Conservation (phyloP, 2,888 invertebrate genomes). For the Standfussiana lucernea region DNA sequence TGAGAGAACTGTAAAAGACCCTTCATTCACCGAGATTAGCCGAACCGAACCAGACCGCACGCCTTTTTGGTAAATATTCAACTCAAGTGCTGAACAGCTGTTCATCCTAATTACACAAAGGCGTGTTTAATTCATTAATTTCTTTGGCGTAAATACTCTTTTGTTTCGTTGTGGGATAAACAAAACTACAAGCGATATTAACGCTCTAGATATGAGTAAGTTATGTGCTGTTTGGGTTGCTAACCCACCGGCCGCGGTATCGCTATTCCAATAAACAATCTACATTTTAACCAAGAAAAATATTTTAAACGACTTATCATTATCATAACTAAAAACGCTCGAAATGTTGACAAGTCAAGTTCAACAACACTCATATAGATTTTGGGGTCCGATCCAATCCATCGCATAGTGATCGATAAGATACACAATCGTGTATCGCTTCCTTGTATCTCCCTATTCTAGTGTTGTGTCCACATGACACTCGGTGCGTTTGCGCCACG, state of each 20-base stretch:
- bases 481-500: conserved; percentile 50
- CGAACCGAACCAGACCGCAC: conserved; percentile 39
- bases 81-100: conserved; percentile 49
- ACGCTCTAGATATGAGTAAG: not conserved
- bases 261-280: conserved; percentile 6
- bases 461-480: conserved; percentile 55
- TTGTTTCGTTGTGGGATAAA: conserved; percentile 32
- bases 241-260: not conserved
- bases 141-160: conserved; percentile 29
- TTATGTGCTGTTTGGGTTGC: conserved; percentile 8
- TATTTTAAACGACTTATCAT: conserved; percentile 24
- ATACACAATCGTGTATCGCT: conserved; percentile 61
- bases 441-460: conserved; percentile 64
- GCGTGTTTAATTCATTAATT: conserved; percentile 48
- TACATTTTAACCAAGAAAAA: conserved; percentile 7
- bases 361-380: conserved; percentile 40
- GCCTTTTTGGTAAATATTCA: conserved; percentile 49
- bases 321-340: conserved; percentile 25
- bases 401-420: conserved; percentile 56
- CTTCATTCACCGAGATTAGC: conserved; percentile 56
- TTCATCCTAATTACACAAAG: conserved; percentile 54
- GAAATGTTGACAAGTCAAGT: conserved; percentile 54
- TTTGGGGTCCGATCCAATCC: conserved; percentile 48
- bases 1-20: conserved; percentile 60
- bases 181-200: conserved; percentile 9